Evolutionary conservation across 2,113 vertebrate genomes (phyloP).

Genomic region (Loxodonta africana): DNA sequence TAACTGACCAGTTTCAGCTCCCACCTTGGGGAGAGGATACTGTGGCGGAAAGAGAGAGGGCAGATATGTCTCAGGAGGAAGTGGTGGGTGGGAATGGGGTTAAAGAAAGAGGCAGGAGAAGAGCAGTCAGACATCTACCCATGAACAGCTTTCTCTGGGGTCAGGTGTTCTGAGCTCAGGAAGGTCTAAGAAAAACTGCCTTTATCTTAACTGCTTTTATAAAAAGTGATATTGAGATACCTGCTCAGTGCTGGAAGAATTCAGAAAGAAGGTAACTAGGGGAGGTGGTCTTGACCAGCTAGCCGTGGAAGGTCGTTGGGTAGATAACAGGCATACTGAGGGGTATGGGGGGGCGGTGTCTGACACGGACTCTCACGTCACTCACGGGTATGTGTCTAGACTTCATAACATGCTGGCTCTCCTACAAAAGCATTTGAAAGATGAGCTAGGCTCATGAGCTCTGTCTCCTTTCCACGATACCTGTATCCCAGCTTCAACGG

Average conservation of each 20-base stretch:
- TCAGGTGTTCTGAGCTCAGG: constrained; percentile 6
- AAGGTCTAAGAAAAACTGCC: neutral
- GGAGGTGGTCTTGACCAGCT: neutral
- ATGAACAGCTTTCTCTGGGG: neutral
- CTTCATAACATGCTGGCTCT: fast-evolving
- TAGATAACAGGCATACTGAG: fast-evolving
- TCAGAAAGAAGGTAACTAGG: neutral
- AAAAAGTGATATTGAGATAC: neutral
- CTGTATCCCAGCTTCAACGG: neutral
- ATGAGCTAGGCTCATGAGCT: neutral
- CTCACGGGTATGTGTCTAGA: neutral
- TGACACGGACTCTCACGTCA: neutral
- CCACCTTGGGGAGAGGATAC: neutral
- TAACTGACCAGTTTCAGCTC: constrained; percentile 78
- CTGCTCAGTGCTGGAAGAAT: constrained; percentile 1
- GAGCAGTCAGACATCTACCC: neutral
- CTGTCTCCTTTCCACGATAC: neutral
- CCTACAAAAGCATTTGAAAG: neutral
- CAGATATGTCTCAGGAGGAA: neutral
- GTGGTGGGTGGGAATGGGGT: neutral
- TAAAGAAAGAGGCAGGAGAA: neutral
- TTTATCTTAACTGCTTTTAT: constrained; percentile 21
- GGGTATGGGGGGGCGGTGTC: too few species aligned
- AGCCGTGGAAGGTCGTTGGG: neutral
- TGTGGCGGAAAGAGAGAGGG: neutral